These are phyloP conservation scores for Myotis planiceps DNA, from an alignment of 2,797 vertebrate genomes.

Conservation along the genomic window DNA sequence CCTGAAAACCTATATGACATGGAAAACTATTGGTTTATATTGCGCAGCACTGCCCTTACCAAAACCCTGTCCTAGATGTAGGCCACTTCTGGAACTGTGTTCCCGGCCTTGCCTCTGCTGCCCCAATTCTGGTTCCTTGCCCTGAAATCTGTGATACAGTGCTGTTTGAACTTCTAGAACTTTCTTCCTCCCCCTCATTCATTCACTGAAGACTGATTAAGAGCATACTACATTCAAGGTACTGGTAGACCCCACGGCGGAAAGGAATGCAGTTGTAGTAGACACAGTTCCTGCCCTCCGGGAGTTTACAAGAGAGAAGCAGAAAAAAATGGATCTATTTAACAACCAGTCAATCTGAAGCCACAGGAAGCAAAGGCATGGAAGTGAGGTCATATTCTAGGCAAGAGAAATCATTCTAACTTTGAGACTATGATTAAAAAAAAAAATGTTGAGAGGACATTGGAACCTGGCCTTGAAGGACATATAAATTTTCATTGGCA, in stretches of 20 bases:
- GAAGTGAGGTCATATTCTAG: background rate
- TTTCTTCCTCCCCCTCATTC: slow-evolving; percentile 2
- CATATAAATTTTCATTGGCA: background rate
- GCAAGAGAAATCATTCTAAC: background rate
- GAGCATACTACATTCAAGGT: background rate
- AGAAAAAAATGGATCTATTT: background rate
- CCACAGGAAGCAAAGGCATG: background rate
- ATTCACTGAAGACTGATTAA: background rate
- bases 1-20: background rate
- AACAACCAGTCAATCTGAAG: background rate
- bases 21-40: background rate
- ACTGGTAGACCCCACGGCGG: background rate
- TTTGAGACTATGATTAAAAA: background rate
- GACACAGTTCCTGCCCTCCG: background rate
- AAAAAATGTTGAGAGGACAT: background rate
- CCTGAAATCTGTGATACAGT: background rate
- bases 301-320: background rate
- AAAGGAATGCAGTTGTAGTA: background rate
- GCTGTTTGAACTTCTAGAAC: background rate
- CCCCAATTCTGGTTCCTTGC: background rate
- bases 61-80: background rate
- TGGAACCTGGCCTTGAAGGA: background rate
- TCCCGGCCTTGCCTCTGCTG: background rate
- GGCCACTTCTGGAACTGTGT: background rate
- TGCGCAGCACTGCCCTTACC: background rate